Percentiles rank a stretch among this genome's conserved stretches.
Evolutionary conservation across 2,797 vertebrate genomes (phyloP).

Genomic region (Ctenosaura bakeri): DNA sequence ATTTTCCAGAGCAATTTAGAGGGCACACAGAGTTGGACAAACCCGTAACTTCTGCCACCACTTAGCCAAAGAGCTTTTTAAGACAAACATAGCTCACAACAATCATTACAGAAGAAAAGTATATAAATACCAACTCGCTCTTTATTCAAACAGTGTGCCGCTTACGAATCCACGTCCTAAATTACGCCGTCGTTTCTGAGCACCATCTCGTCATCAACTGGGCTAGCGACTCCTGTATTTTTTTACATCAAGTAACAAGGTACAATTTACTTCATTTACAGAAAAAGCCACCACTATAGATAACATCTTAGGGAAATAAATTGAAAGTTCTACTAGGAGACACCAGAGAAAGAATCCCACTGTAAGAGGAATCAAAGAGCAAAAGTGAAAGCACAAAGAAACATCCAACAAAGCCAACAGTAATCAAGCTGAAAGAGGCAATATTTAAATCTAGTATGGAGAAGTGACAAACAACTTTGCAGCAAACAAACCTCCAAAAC

Average conservation of each 20-base stretch:
- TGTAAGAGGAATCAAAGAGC: conserved; percentile 64
- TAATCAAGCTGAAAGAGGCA: neutral
- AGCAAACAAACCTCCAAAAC: neutral
- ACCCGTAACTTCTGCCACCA: conserved; percentile 67
- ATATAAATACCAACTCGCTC: conserved; percentile 83
- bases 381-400: conserved; percentile 44
- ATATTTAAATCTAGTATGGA: neutral
- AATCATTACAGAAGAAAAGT: conserved; percentile 81
- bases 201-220: conserved; percentile 82
- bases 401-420: conserved; percentile 26
- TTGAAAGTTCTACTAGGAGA: conserved; percentile 70
- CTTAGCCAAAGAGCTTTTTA: conserved; percentile 50
- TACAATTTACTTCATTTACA: conserved; percentile 79
- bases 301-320: conserved; percentile 74
- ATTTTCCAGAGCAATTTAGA: conserved; percentile 47
- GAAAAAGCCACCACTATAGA: conserved; percentile 75
- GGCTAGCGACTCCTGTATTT: conserved; percentile 82
- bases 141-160: conserved; percentile 83
- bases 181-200: conserved; percentile 80
- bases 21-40: conserved; percentile 31
- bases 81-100: conserved; percentile 71
- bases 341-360: conserved; percentile 71
- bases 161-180: conserved; percentile 83
- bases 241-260: conserved; percentile 83
- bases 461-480: conserved; percentile 31